Conservation (phyloP, 2,797 vertebrate genomes). For the Petrocephalus schoutedeni region DNA sequence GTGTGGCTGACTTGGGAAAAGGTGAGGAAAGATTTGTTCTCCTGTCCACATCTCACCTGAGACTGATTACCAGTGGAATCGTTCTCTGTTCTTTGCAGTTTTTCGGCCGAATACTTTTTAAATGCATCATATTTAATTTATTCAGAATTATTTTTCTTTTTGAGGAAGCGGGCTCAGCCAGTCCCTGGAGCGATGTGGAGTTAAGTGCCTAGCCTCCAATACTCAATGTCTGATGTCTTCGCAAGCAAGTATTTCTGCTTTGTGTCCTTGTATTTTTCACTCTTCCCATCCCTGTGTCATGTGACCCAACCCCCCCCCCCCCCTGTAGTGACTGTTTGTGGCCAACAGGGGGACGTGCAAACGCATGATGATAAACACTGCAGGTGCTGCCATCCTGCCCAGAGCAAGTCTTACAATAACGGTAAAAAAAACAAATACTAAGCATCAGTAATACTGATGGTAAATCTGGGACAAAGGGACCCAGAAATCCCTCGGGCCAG, state of each 20-base stretch:
- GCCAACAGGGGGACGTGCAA: background rate
- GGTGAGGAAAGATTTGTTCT: background rate
- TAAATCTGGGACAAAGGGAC: background rate
- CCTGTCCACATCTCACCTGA: background rate
- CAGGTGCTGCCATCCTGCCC: background rate
- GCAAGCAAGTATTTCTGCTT: background rate
- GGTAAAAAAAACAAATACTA: background rate
- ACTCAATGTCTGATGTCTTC: background rate
- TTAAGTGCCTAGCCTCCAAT: background rate
- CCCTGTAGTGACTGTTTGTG: background rate
- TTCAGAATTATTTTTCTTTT: background rate
- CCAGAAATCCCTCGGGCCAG: background rate
- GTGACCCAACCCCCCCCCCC: background rate
- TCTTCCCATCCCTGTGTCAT: background rate
- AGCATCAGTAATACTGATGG: background rate
- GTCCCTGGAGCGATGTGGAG: background rate
- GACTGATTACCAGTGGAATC: background rate
- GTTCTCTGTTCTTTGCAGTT: background rate
- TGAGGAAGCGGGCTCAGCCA: background rate
- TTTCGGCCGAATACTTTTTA: background rate
- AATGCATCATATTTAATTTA: background rate
- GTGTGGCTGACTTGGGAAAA: background rate
- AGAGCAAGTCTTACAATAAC: background rate
- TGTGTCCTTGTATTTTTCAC: background rate
- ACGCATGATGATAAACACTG: background rate